Evolutionary conservation across 2,797 vertebrate species (phyloP).

Genomic region (Parauchenoglanis punctatus): DNA sequence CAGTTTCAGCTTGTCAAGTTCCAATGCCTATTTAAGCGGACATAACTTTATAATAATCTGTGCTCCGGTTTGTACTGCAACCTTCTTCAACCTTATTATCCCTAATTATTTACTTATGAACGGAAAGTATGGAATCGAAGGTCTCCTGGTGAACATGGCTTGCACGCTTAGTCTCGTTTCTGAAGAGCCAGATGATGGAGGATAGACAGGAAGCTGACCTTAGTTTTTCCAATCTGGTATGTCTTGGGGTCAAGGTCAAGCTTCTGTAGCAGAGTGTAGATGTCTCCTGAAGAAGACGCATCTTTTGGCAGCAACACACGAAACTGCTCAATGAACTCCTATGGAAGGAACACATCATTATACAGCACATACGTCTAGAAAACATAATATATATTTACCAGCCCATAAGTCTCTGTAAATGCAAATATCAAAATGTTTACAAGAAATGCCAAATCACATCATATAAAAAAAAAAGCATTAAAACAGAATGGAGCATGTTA

Average conservation of each 20-base stretch:
- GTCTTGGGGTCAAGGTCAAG: constrained; percentile 83
- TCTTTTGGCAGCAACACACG: constrained; percentile 89
- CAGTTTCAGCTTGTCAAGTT: not conserved
- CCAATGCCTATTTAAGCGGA: not conserved
- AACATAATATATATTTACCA: not conserved
- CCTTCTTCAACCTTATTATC: not conserved
- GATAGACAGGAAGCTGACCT: constrained; percentile 73
- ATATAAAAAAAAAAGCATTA: not conserved
- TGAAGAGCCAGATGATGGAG: not conserved
- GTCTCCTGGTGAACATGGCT: not conserved
- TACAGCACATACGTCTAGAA: not conserved
- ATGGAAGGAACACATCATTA: not conserved
- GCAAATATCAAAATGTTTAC: not conserved
- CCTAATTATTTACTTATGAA: not conserved
- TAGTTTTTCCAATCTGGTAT: constrained; percentile 95
- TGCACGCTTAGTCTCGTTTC: not conserved
- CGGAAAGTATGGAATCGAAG: not conserved
- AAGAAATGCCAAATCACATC: not conserved
- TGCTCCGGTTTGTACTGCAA: not conserved
- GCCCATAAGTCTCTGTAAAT: not conserved
- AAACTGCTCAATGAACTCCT: constrained; percentile 95
- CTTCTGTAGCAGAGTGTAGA: constrained; percentile 81
- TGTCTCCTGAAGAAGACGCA: constrained; percentile 77
- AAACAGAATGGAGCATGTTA: not conserved
- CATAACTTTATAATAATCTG: not conserved